These are phyloP conservation scores for Uromys caudimaculatus DNA, from an alignment of 2,797 vertebrate genomes.

Conservation along the genomic window DNA sequence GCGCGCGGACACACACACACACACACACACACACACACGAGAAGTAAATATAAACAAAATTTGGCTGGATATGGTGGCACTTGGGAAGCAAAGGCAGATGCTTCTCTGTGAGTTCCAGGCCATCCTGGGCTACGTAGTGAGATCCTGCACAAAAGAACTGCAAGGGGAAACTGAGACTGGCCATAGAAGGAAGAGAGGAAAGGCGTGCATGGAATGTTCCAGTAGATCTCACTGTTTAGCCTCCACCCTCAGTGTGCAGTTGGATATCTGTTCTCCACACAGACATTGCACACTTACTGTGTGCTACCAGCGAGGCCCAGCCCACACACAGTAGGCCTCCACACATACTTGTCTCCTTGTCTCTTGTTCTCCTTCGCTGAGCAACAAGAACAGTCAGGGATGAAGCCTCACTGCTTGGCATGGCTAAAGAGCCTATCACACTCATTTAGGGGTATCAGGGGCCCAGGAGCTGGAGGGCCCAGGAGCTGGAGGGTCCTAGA, in stretches of 20 bases:
- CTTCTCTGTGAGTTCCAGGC: neutral
- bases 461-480: too few relatives aligned
- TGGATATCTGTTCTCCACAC: fast-evolving
- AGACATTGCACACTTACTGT: neutral
- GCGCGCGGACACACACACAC: neutral
- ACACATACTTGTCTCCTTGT: neutral
- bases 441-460: fast-evolving
- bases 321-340: neutral
- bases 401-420: fast-evolving
- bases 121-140: neutral
- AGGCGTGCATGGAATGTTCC: neutral
- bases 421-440: neutral
- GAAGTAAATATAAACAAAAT: neutral
- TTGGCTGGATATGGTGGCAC: neutral
- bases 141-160: neutral
- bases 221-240: neutral
- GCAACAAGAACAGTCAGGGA: neutral
- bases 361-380: neutral
- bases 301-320: fast-evolving
- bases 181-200: neutral
- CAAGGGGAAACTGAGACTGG: neutral
- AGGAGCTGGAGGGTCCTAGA: too few relatives aligned
- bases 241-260: fast-evolving
- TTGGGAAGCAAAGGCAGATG: neutral
- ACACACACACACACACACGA: neutral